Evolutionary conservation across 2,888 invertebrate genomes (phyloP), one percentile per base, ranked within the genome.

Genomic region (Scaeva pyrastri): DNA sequence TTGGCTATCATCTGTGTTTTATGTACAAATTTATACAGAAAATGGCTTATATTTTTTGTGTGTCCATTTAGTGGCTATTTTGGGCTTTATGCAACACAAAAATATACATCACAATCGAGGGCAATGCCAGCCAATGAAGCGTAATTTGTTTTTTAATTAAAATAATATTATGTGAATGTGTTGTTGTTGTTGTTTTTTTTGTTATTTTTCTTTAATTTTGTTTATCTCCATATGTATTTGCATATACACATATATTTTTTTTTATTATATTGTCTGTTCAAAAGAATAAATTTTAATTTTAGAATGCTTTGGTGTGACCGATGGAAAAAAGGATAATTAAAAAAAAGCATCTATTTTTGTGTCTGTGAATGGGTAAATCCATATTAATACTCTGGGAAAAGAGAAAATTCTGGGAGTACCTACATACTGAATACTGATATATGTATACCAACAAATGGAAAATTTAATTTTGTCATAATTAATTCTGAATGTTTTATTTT

Each of bases 121-220:
- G 55, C 55, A 64, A 56, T 71, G 58, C 78, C 48, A 74, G 41
- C 50, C 83, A 79, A 83, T 79, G 83, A 74, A 78, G 78, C 79
- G 74, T 79, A 75, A 84, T 84, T 66, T 79, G 79, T 70, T 79
- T 79, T 84, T 84, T 75, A 84, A 84, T 84, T 84, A 80, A 84
- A 84, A 84, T 80, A 75, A 84, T 80, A 71, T 72, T 75, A 71
- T 80, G 39, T 60, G 45, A 0, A 39, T 26, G 16, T 0, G 36
- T 55, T 71, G 31, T 26, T 58, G 43, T 3, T 16, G 1, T 52
- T 31, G 6, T 23, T 19, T 39, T 14, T 39, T 41, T 60, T 74
- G 55, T 70, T 68, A 62, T 72, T 72, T 12, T 60, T 14, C 6
- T n/a, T n/a, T n/a, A n/a, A n/a, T n/a, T n/a, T n/a, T n/a, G n/a